Evolutionary conservation across 2,888 invertebrate species (phyloP).

Genomic region (Amphiduros pacificus): DNA sequence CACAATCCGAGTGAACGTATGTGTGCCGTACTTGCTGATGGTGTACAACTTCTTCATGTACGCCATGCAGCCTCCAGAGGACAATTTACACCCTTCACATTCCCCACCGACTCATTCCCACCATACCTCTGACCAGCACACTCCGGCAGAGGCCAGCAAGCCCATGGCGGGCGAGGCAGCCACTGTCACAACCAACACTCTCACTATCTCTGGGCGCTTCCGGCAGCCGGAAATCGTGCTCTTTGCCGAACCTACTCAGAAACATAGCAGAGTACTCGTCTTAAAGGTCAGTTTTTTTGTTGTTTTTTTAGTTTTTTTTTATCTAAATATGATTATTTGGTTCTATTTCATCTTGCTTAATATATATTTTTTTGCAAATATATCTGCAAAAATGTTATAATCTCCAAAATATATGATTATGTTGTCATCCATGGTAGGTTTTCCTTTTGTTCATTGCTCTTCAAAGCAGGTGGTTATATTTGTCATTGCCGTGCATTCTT

Average conservation of each 20-base stretch:
- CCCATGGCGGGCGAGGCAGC: constrained; percentile 8
- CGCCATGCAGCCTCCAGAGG: constrained; percentile 58
- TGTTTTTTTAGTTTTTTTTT: neutral
- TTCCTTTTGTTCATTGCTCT: no score
- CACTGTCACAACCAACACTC: constrained; percentile 8
- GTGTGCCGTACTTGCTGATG: constrained; percentile 70
- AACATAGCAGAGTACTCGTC: constrained; percentile 67
- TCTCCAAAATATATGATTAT: no score
- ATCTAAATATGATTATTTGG: no score
- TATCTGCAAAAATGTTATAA: no score
- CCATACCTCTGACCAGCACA: neutral
- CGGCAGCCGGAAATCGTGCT: constrained; percentile 79
- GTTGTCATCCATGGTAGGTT: no score
- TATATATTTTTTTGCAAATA: no score
- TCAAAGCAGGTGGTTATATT: no score
- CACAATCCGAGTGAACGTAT: constrained; percentile 72
- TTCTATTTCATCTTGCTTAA: no score
- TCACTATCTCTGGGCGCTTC: constrained; percentile 72
- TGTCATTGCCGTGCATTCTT: neutral
- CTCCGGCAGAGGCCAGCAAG: neutral
- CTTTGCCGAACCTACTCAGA: constrained; percentile 64
- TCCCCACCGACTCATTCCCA: constrained; percentile 10
- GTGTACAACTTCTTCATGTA: constrained; percentile 68
- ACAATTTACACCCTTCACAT: constrained; percentile 61
- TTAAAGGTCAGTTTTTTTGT: constrained; percentile 62